Evolutionary conservation across 2,888 invertebrate species (phyloP).

Genomic region (Tiliacea aurago): DNA sequence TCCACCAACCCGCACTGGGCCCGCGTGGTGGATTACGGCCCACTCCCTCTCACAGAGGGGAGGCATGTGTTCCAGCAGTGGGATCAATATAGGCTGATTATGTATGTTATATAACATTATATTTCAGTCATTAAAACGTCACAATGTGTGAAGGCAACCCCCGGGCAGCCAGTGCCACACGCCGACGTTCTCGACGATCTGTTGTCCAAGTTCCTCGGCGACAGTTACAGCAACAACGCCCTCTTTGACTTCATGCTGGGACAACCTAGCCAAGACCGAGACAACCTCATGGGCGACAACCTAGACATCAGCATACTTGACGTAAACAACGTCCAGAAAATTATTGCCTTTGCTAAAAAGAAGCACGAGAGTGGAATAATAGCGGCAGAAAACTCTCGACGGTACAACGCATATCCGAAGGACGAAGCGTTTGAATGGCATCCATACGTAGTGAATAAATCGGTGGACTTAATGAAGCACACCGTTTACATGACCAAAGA

Average conservation of each 20-base stretch:
- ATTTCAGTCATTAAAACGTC: slow-evolving; percentile 34
- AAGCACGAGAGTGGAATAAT: not conserved
- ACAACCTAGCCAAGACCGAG: not conserved
- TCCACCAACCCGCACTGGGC: too few species aligned
- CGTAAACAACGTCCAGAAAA: slow-evolving; percentile 28
- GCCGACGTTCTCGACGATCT: slow-evolving; percentile 37
- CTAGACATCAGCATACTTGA: slow-evolving; percentile 46
- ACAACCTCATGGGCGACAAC: slow-evolving; percentile 15
- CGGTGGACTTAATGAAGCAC: slow-evolving; percentile 69
- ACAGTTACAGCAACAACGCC: slow-evolving; percentile 29
- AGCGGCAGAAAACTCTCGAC: not conserved
- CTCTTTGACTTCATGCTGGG: slow-evolving; percentile 43
- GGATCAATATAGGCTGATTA: too few species aligned
- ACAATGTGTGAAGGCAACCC: slow-evolving; percentile 6
- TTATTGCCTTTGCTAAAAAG: slow-evolving; percentile 29
- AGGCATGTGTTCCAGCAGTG: too few species aligned
- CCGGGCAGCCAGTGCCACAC: slow-evolving; percentile 37
- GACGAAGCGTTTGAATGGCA: not conserved
- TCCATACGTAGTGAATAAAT: slow-evolving; percentile 32
- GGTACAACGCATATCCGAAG: fast-evolving
- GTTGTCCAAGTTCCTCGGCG: slow-evolving; percentile 31
- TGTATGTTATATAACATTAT: not conserved
- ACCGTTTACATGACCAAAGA: slow-evolving; percentile 69
- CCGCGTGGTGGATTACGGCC: too few species aligned
- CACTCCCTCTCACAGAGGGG: too few species aligned